These are phyloP conservation scores for Enteromius thamalakanensis DNA, from an alignment of 2,797 vertebrate species.

Conservation along the genomic window DNA sequence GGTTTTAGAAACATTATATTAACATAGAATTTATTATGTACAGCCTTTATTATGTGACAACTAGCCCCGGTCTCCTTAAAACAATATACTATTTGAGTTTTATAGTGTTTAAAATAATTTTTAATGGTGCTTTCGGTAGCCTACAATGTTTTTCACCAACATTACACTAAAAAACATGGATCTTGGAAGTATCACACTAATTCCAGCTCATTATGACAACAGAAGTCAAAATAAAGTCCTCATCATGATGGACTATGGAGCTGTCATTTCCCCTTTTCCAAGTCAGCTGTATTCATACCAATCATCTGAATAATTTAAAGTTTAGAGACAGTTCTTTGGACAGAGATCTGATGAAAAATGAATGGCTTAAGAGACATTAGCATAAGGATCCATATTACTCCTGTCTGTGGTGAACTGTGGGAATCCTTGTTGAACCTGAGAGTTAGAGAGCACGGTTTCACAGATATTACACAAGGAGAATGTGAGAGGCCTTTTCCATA, in stretches of 20 bases:
- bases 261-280: background rate
- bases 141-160: too few relatives aligned
- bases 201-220: background rate
- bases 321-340: background rate
- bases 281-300: slow-evolving; percentile 50
- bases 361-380: background rate
- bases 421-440: background rate
- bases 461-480: background rate
- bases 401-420: background rate
- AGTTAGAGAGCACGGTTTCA: background rate
- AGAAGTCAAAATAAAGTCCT: background rate
- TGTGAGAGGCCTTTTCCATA: background rate
- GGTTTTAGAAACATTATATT: background rate
- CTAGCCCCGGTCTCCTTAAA: background rate
- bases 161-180: background rate
- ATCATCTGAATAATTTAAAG: slow-evolving; percentile 59
- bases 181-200: background rate
- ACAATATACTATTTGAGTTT: background rate
- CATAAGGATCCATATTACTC: background rate
- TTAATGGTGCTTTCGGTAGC: background rate
- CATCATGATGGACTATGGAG: background rate
- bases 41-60: background rate
- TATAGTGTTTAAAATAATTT: background rate
- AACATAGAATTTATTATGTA: background rate
- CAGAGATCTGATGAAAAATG: background rate